Evolutionary conservation across 2,113 vertebrate genomes (phyloP).

Genomic region (Ochotona curzoniae): DNA sequence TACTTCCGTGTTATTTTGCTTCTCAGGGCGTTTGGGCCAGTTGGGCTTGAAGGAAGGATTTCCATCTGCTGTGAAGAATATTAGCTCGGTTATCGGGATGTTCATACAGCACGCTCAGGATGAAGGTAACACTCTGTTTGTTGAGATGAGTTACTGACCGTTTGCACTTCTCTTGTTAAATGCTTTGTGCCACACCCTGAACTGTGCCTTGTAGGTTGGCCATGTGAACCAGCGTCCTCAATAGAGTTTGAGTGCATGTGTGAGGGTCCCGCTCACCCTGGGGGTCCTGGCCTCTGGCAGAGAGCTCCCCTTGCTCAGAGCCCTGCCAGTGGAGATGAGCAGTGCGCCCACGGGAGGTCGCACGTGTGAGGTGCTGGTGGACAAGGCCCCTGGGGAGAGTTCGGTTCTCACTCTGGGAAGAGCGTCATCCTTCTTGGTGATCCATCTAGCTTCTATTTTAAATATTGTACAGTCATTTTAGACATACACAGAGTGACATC

Average conservation of each 20-base stretch:
- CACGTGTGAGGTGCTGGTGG: too few species aligned
- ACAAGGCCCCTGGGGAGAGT: too few species aligned
- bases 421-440: too few species aligned
- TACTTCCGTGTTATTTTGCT: not conserved
- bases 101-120: slow-evolving; percentile 92
- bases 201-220: rapidly evolving
- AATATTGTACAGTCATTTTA: not conserved
- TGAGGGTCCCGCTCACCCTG: rapidly evolving
- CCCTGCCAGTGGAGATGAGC: too few species aligned
- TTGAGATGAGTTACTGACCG: too few species aligned
- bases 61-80: slow-evolving; percentile 90
- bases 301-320: too few species aligned
- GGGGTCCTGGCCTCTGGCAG: not conserved
- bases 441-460: not conserved
- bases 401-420: too few species aligned
- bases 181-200: rapidly evolving
- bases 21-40: slow-evolving; percentile 92
- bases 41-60: slow-evolving; percentile 93
- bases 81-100: slow-evolving; percentile 91
- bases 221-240: rapidly evolving
- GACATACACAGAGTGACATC: not conserved
- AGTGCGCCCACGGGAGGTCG: too few species aligned
- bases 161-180: not conserved
- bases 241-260: rapidly evolving
- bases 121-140: slow-evolving; percentile 89